Evolutionary conservation across 2,888 invertebrate species (phyloP).

Genomic region (Therioaphis trifolii): DNA sequence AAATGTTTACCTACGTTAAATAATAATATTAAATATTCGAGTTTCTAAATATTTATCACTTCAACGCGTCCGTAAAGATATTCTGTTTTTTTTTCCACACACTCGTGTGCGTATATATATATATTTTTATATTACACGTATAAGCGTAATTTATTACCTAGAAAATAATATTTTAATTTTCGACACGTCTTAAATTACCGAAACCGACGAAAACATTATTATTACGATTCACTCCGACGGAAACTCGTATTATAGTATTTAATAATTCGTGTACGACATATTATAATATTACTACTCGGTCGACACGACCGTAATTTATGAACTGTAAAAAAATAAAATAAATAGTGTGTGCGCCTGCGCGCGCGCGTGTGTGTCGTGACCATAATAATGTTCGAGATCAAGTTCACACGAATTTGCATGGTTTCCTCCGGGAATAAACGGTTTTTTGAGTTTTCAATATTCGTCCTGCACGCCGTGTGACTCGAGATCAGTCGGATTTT

Average conservation of each 20-base stretch:
- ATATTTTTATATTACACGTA: background rate
- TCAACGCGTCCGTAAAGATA: slow-evolving; percentile 8
- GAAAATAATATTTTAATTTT: slow-evolving; percentile 40
- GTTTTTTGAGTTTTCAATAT: too few species aligned
- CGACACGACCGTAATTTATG: slow-evolving; percentile 15
- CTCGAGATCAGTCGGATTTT: too few species aligned
- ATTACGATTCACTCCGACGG: slow-evolving; percentile 11
- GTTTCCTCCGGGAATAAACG: too few species aligned
- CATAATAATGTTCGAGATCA: slow-evolving; percentile 19
- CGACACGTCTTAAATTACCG: slow-evolving; percentile 37
- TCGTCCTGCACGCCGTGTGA: too few species aligned
- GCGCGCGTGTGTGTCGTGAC: too few species aligned
- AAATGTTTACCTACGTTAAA: slow-evolving; percentile 27
- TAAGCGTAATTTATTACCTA: slow-evolving; percentile 24
- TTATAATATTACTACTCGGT: slow-evolving; percentile 27
- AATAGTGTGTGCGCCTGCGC: too few species aligned
- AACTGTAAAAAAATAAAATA: slow-evolving; percentile 22
- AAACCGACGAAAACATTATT: background rate
- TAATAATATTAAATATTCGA: slow-evolving; percentile 30
- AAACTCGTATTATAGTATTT: background rate
- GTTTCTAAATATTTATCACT: slow-evolving; percentile 44
- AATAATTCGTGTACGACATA: background rate
- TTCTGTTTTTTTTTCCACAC: background rate
- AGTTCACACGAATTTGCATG: background rate
- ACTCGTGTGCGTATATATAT: background rate